Percentiles rank a stretch among this genome's conserved stretches.
These are phyloP conservation scores for Thrips palmi DNA, from an alignment of 1,140 invertebrate genomes.

Conservation along the genomic window DNA sequence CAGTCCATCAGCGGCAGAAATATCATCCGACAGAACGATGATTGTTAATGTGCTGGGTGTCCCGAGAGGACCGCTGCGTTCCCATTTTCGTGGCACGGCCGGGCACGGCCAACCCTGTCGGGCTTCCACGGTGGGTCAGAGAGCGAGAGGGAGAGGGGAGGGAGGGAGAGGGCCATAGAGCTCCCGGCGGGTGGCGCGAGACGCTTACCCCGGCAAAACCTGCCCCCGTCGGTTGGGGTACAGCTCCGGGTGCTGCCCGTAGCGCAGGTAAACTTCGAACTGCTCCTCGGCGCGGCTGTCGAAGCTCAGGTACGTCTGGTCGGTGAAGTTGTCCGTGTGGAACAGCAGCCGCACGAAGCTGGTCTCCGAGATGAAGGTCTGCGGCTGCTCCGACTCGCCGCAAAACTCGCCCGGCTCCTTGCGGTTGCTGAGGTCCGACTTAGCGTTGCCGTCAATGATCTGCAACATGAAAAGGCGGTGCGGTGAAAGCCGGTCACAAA, in stretches of 20 bases:
- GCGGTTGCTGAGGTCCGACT: conserved; percentile 66
- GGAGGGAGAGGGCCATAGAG: too few species aligned
- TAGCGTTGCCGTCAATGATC: conserved; percentile 69
- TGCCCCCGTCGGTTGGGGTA: conserved; percentile 77
- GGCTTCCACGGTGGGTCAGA: too few species aligned
- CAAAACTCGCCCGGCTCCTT: conserved; percentile 77
- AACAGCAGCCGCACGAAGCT: conserved; percentile 79
- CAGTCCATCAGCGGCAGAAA: too few species aligned
- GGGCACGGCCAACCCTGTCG: too few species aligned
- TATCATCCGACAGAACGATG: too few species aligned
- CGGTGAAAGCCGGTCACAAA: neutral
- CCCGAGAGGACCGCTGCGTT: too few species aligned
- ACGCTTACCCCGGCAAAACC: conserved; percentile 48
- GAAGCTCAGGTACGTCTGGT: conserved; percentile 67
- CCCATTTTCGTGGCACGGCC: too few species aligned
- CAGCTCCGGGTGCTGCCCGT: conserved; percentile 79
- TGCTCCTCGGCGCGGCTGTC: conserved; percentile 69
- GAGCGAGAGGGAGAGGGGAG: too few species aligned
- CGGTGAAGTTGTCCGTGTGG: conserved; percentile 79
- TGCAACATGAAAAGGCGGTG: conserved; percentile 27
- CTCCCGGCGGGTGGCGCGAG: neutral
- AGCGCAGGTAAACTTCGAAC: conserved; percentile 69
- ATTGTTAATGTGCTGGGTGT: too few species aligned
- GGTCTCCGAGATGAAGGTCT: conserved; percentile 86
- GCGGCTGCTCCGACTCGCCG: conserved; percentile 79